These are phyloP conservation scores for Pygoscelis adeliae DNA, from an alignment of 2,113 vertebrate genomes.

Conservation along the genomic window DNA sequence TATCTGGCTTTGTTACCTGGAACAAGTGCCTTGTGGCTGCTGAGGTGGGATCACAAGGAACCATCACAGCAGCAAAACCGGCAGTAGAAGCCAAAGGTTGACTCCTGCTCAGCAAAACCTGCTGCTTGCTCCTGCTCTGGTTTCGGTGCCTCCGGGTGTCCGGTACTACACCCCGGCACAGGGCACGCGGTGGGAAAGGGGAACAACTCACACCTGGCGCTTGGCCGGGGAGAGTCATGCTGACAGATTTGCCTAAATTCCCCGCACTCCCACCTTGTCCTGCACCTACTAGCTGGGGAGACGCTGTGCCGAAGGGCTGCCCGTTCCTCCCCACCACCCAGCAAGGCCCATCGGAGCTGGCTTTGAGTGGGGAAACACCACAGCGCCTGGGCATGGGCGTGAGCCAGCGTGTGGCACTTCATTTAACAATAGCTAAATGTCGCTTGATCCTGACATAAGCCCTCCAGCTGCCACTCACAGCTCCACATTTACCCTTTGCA, in stretches of 20 bases:
- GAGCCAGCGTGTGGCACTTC: constrained; percentile 31
- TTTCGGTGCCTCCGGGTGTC: neutral
- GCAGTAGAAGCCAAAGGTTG: neutral
- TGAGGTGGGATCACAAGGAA: neutral
- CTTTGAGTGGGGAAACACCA: neutral
- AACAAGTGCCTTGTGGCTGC: neutral
- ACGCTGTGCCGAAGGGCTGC: rapidly evolving
- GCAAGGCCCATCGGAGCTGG: rapidly evolving
- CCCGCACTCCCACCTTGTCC: neutral
- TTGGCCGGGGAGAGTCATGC: neutral
- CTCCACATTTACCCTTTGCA: constrained; percentile 40
- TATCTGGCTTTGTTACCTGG: neutral
- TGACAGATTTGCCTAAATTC: neutral
- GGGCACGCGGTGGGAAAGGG: neutral
- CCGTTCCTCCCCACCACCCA: neutral
- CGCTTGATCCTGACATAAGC: constrained; percentile 40
- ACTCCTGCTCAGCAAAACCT: neutral
- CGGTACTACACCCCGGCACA: rapidly evolving
- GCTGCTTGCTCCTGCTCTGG: neutral
- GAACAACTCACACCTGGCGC: rapidly evolving
- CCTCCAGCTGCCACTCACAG: constrained; percentile 23
- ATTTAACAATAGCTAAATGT: constrained; percentile 32
- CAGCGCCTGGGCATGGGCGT: rapidly evolving
- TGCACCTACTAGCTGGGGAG: neutral
- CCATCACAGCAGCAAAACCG: neutral